Evolutionary conservation across 1,140 invertebrate species (phyloP).

Genomic region (Hestina assimilis): DNA sequence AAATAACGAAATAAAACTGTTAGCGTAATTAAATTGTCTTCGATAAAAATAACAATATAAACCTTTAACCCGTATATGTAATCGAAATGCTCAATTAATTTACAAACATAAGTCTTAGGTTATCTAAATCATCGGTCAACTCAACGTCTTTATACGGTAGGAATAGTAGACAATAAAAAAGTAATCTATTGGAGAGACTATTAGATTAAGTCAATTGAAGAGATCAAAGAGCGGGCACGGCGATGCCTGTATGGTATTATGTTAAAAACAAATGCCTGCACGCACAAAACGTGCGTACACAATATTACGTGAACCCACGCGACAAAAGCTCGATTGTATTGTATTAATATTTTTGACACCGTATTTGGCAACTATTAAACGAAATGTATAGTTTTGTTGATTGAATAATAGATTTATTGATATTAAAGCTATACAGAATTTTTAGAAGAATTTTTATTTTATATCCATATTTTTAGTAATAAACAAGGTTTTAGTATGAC

Average conservation of each 20-base stretch:
- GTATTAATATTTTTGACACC: not conserved
- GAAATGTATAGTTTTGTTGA: not conserved
- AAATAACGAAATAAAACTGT: not conserved
- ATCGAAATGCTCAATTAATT: no score
- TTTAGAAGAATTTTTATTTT: no score
- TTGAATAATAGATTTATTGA: no score
- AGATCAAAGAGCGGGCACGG: slow-evolving; percentile 53
- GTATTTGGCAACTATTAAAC: not conserved
- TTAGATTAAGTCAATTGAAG: slow-evolving; percentile 61
- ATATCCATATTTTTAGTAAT: not conserved
- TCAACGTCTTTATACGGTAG: slow-evolving; percentile 21
- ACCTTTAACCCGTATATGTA: no score
- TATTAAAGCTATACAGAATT: no score
- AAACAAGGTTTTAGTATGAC: not conserved
- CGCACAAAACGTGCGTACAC: slow-evolving; percentile 31
- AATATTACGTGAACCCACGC: slow-evolving; percentile 16
- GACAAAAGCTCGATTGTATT: slow-evolving; percentile 1
- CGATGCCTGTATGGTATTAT: slow-evolving; percentile 14
- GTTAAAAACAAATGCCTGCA: slow-evolving; percentile 43
- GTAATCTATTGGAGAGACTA: slow-evolving; percentile 48
- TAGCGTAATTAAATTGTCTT: not conserved
- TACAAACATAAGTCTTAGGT: not conserved
- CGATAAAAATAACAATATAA: not conserved
- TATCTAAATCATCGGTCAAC: slow-evolving; percentile 19
- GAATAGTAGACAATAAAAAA: slow-evolving; percentile 32